Percentiles rank a stretch among this genome's conserved stretches.
Conservation (phyloP, 2,888 invertebrate genomes). For the Smittia aterrima region DNA sequence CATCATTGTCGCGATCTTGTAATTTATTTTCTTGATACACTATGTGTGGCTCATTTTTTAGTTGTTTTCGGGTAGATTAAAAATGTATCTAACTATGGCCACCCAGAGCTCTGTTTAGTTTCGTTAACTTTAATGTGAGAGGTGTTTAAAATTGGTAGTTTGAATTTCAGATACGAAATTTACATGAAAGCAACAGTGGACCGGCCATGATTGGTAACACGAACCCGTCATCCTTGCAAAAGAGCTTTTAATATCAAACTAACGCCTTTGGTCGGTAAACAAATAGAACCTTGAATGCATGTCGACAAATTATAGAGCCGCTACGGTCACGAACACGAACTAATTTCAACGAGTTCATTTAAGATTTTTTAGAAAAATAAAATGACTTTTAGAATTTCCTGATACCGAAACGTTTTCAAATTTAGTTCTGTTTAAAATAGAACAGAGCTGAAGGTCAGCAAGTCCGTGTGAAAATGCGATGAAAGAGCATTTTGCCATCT, state of each 20-base stretch:
- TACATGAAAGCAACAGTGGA: background rate
- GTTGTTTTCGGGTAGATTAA: background rate
- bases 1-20: background rate
- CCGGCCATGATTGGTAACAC: background rate
- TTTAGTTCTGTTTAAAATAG: background rate
- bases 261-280: slow-evolving; percentile 15
- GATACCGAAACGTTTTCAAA: background rate
- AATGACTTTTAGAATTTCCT: slow-evolving; percentile 12
- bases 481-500: background rate
- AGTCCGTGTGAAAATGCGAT: background rate
- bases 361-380: background rate
- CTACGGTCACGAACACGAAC: too few relatives aligned
- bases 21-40: background rate
- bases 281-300: slow-evolving; percentile 12
- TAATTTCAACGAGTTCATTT: background rate
- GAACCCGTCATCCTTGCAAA: background rate
- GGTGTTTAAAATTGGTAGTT: background rate
- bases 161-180: background rate
- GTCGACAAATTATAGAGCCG: background rate
- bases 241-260: background rate
- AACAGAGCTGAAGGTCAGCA: background rate
- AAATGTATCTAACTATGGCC: background rate
- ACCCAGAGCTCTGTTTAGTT: background rate
- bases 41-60: background rate
- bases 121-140: background rate